Conservation (phyloP, 1,140 invertebrate genomes). For the Drosophila lowei region DNA sequence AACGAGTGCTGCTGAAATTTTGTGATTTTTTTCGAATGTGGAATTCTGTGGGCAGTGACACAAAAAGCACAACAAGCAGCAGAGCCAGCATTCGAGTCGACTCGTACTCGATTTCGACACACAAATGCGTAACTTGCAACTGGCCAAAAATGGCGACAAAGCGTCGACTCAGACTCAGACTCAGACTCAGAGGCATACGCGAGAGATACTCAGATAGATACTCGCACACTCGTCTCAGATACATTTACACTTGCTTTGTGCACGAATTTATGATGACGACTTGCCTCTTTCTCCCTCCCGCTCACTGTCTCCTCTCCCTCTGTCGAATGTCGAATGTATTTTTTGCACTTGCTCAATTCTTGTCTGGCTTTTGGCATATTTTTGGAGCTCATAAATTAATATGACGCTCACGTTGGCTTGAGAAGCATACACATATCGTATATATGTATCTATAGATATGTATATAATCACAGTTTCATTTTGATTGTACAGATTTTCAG, state of each 20-base stretch:
- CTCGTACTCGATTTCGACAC: slow-evolving; percentile 42
- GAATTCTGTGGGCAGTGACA: slow-evolving; percentile 58
- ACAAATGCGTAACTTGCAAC: slow-evolving; percentile 67
- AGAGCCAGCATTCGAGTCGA: slow-evolving; percentile 13
- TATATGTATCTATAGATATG: not conserved
- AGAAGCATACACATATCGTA: slow-evolving; percentile 44
- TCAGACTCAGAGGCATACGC: slow-evolving; percentile 5
- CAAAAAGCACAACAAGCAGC: slow-evolving; percentile 17
- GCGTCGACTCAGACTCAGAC: slow-evolving; percentile 17
- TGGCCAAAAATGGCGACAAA: slow-evolving; percentile 68
- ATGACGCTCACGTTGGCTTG: slow-evolving; percentile 69
- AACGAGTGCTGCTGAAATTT: slow-evolving; percentile 25
- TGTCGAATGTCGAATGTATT: slow-evolving; percentile 6
- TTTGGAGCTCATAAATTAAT: slow-evolving; percentile 61
- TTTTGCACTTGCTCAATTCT: slow-evolving; percentile 63
- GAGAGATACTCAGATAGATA: slow-evolving; percentile 1
- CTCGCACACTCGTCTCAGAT: slow-evolving; percentile 27
- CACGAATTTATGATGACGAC: slow-evolving; percentile 65
- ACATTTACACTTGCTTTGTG: slow-evolving; percentile 28
- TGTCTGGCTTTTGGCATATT: slow-evolving; percentile 47
- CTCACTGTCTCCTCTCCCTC: slow-evolving; percentile 7
- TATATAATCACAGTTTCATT: slow-evolving; percentile 51
- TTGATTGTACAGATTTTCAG: slow-evolving; percentile 60
- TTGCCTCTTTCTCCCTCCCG: slow-evolving; percentile 12
- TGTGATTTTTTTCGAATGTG: slow-evolving; percentile 19